phyloP scores from a whole-genome alignment of 2,888 invertebrate species.

The Chorisops tibialis region DNA sequence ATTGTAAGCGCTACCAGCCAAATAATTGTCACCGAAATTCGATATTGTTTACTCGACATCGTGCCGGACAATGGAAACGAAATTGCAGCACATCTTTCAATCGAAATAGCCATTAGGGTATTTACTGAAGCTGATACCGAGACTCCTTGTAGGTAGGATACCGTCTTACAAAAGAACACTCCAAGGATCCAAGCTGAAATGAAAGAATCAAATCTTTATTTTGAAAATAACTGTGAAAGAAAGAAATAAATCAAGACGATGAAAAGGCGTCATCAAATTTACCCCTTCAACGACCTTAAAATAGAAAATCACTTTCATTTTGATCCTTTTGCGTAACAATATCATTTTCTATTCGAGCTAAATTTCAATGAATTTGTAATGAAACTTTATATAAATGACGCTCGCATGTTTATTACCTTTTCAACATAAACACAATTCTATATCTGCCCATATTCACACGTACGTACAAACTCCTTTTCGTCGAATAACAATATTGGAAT shows the following conservation, averaged over 20 bases:
- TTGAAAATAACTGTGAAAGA: neutral
- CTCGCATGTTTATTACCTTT: neutral
- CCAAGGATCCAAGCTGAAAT: constrained; percentile 58
- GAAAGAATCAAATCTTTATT: no score
- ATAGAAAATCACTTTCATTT: neutral
- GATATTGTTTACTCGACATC: constrained; percentile 47
- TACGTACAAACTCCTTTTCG: no score
- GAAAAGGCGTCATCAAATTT: neutral
- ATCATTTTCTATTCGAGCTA: neutral
- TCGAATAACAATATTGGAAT: no score
- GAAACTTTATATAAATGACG: neutral
- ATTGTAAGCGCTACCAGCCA: constrained; percentile 53
- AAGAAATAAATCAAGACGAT: neutral
- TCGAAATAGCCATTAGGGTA: constrained; percentile 57
- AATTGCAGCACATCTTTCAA: constrained; percentile 56
- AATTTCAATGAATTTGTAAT: constrained; percentile 9
- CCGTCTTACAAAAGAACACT: constrained; percentile 56
- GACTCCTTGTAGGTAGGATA: constrained; percentile 58
- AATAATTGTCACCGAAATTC: constrained; percentile 50
- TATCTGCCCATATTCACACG: no score
- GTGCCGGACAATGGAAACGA: constrained; percentile 53
- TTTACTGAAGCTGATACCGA: constrained; percentile 58
- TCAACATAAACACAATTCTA: neutral
- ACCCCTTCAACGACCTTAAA: no score
- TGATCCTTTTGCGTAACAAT: neutral